Conservation (phyloP, 2,113 vertebrate genomes). For the Dendrocopos noguchii region DNA sequence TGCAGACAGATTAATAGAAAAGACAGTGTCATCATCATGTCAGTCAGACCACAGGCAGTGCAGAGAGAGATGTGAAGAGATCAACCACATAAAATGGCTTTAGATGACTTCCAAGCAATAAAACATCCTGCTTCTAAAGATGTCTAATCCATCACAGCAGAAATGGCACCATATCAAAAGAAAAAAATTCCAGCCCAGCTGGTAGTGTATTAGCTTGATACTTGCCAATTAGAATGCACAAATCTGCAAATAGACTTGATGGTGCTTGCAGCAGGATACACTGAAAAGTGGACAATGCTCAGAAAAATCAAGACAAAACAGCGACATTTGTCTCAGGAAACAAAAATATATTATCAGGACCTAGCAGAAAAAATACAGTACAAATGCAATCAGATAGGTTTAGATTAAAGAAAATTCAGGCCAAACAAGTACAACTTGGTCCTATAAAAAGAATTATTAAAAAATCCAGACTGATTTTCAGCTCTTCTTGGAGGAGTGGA, state of each 20-base stretch:
- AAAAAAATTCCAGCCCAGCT: background rate
- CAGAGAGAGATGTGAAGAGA: slow-evolving; percentile 20
- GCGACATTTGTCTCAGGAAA: background rate
- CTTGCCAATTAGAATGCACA: slow-evolving; percentile 45
- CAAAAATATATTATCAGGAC: background rate
- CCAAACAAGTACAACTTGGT: background rate
- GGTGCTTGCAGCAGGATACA: background rate
- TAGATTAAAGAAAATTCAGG: background rate
- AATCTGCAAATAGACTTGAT: background rate
- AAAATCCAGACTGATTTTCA: background rate
- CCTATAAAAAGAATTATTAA: background rate
- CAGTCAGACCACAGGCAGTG: slow-evolving; percentile 27
- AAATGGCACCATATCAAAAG: background rate
- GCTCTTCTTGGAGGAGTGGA: background rate
- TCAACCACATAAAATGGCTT: background rate
- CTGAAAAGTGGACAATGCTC: background rate
- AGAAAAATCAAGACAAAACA: background rate
- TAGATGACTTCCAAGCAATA: slow-evolving; percentile 1
- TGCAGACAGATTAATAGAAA: slow-evolving; percentile 49
- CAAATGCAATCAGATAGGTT: background rate
- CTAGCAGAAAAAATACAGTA: background rate
- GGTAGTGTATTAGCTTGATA: background rate
- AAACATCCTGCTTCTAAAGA: background rate
- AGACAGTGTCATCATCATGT: slow-evolving; percentile 20
- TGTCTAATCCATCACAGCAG: background rate